Evolutionary conservation across 2,797 vertebrate species (phyloP), one percentile per base, ranked within the genome.

Genomic region (Sebastolobus altivelis): DNA sequence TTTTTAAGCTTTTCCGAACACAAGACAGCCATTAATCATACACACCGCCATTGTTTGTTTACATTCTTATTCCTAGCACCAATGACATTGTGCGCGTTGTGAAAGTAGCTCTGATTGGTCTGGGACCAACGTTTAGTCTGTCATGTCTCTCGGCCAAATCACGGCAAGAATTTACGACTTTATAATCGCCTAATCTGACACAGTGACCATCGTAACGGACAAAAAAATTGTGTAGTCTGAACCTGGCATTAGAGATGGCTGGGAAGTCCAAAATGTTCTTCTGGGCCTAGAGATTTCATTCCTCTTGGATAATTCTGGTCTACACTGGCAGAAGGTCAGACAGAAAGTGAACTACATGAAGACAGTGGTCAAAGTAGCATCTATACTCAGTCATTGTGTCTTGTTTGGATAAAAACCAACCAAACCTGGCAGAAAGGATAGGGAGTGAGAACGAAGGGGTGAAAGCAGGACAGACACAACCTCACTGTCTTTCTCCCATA

Each of bases 341-440:
- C n/a, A 69, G 79, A 37, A 55, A 77, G 49, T 43, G 25, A 85
- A 80, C 74, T 71, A 63, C 20, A 3, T 60, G 54, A 75, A 75
- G 52, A 80, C 66, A 77, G 46, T 52, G 38, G 71, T 80, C 62
- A 63, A 87, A 74, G 85, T 88, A 88, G 88, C 89, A 91, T 73
- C 69, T 79, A 60, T 66, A 66, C 62, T 65, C 56, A 72, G 74
- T 33, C 63, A 38, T 27, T 75, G 43, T 81, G 73, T 80, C 84
- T 69, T 77, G 74, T 75, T 77, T 88, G 49, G 79, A 85, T 81
- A 22, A 29, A 29, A 70, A 79, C 72, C 3, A 56, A 5, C 43
- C 54, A 75, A 80, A 75, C 52, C n/a, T 78, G 73, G 43, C 65
- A 61, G 75, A 29, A 69, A 31, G 31, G 29, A 65, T 6, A 52